Conservation (phyloP, 2,797 vertebrate species). For the Poecilia gillii region DNA sequence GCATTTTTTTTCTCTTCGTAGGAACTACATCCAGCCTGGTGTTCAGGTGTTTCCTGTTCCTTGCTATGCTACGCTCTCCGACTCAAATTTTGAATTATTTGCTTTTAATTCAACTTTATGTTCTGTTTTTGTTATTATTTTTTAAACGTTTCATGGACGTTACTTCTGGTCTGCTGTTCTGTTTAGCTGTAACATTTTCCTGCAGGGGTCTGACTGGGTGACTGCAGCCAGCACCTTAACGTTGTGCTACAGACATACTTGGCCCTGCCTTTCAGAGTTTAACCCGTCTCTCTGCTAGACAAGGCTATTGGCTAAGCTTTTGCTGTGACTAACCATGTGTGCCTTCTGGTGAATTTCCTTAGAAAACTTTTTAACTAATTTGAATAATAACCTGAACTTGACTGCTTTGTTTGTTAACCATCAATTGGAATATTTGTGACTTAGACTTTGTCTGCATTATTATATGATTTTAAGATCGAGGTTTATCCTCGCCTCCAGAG, state of each 20-base stretch:
- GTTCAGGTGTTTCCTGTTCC: background rate
- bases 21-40: background rate
- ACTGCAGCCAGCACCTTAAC: background rate
- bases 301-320: background rate
- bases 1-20: background rate
- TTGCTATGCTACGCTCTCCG: no score
- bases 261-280: background rate
- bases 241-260: background rate
- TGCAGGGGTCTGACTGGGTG: background rate
- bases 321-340: background rate
- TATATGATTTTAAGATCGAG: background rate
- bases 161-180: background rate
- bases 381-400: no score
- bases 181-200: background rate
- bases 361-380: no score
- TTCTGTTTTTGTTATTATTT: background rate
- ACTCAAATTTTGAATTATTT: background rate
- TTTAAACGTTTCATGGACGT: background rate
- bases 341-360: background rate
- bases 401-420: background rate
- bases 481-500: background rate
- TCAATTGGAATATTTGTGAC: background rate
- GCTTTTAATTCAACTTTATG: background rate
- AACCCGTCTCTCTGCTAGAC: background rate
- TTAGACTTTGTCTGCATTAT: background rate